Evolutionary conservation across 1,140 invertebrate genomes (phyloP).

Genomic region (Tribolium madens): DNA sequence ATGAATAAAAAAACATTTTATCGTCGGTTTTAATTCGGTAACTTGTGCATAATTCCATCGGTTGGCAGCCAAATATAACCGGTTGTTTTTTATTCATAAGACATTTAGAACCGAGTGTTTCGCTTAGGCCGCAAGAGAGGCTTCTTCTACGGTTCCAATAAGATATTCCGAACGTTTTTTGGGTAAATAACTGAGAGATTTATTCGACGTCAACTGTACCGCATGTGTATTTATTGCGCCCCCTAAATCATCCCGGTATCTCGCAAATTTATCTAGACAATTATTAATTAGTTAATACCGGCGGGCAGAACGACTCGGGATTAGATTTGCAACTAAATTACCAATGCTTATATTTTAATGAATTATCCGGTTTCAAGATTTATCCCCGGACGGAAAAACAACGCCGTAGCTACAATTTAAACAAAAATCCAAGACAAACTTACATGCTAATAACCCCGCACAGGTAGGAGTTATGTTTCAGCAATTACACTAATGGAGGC

Average conservation of each 20-base stretch:
- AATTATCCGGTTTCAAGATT: conserved; percentile 39
- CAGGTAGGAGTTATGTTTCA: conserved; percentile 6
- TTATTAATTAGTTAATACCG: conserved; percentile 58
- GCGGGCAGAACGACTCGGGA: conserved; percentile 23
- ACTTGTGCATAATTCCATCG: conserved; percentile 29
- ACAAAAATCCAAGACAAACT: conserved; percentile 9
- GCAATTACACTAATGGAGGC: conserved; percentile 48
- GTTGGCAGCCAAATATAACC: conserved; percentile 6
- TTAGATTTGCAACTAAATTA: conserved; percentile 49
- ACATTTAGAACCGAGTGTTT: conserved; percentile 16
- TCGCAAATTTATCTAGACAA: conserved; percentile 57
- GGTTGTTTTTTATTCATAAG: conserved; percentile 29
- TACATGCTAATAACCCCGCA: conserved; percentile 26
- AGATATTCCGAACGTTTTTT: conserved; percentile 40
- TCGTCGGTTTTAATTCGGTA: conserved; percentile 30
- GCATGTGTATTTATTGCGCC: conserved; percentile 54
- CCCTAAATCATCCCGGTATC: conserved; percentile 55
- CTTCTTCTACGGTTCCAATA: conserved; percentile 6
- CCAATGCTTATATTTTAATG: conserved; percentile 46
- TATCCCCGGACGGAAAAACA: conserved; percentile 1
- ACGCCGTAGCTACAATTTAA: not conserved
- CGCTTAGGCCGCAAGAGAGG: not conserved
- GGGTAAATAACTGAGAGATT: conserved; percentile 46
- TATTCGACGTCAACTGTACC: conserved; percentile 50
- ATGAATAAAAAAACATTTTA: conserved; percentile 37